phyloP scores from a whole-genome alignment of 2,888 invertebrate genomes.

The Panzeria rudis region DNA sequence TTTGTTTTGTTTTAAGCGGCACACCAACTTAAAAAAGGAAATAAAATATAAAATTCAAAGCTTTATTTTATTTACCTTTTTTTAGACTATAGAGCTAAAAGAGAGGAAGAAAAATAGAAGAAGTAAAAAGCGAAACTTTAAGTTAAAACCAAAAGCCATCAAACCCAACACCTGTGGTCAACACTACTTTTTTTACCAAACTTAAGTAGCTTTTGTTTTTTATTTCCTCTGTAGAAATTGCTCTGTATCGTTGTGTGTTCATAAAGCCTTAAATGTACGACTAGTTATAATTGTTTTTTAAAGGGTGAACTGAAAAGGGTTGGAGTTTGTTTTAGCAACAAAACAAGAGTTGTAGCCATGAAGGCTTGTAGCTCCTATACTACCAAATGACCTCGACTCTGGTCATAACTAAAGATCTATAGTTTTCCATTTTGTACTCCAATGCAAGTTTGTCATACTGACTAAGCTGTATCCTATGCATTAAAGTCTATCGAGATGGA shows the following conservation, averaged over 20 bases:
- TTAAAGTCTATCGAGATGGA: too few relatives aligned
- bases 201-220: constrained; percentile 69
- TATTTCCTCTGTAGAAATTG: neutral
- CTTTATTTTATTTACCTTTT: constrained; percentile 51
- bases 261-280: constrained; percentile 27
- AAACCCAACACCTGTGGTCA: constrained; percentile 73
- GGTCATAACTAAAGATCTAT: too few relatives aligned
- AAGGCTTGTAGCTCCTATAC: too few relatives aligned
- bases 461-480: too few relatives aligned
- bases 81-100: constrained; percentile 25
- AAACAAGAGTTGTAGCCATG: too few relatives aligned
- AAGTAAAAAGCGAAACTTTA: constrained; percentile 53
- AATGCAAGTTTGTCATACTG: too few relatives aligned
- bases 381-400: too few relatives aligned
- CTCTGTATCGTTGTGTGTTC: neutral
- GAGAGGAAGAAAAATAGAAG: neutral
- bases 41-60: constrained; percentile 25
- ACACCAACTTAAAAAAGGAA: constrained; percentile 8
- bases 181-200: constrained; percentile 67
- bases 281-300: neutral
- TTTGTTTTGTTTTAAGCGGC: neutral
- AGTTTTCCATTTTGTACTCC: too few relatives aligned
- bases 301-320: neutral
- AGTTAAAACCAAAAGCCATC: constrained; percentile 69
- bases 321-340: neutral